phyloP scores from a whole-genome alignment of 2,797 vertebrate species.

The Vespertilio murinus region DNA sequence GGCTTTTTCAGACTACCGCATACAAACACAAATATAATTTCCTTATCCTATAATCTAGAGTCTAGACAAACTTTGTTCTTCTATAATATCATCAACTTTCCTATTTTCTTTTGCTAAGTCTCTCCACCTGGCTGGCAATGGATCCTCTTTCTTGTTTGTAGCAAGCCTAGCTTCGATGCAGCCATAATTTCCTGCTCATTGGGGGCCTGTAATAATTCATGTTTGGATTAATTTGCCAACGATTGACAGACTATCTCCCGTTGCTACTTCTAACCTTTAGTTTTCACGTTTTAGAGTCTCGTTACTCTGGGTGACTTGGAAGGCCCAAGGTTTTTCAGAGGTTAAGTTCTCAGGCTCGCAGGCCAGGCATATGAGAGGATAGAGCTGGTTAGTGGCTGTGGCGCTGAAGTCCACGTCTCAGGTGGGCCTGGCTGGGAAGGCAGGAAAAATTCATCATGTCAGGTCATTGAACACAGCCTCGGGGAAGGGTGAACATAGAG shows the following conservation, averaged over 20 bases:
- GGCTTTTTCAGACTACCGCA: background rate
- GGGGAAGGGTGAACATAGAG: background rate
- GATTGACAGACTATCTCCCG: background rate
- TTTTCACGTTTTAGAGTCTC: background rate
- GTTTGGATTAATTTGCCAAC: slow-evolving; percentile 1
- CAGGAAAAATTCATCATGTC: background rate
- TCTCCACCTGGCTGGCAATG: background rate
- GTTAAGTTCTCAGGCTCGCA: background rate
- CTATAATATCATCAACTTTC: background rate
- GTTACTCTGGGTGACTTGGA: background rate
- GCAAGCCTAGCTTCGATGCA: background rate
- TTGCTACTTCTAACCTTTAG: background rate
- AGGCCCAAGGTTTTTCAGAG: background rate
- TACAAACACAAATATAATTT: background rate
- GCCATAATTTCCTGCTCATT: background rate
- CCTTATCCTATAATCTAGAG: background rate
- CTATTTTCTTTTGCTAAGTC: slow-evolving; percentile 17
- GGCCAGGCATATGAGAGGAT: background rate
- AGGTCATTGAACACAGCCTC: background rate
- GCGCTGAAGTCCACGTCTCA: background rate
- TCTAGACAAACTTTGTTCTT: background rate
- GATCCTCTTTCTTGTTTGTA: background rate
- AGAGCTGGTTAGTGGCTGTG: background rate
- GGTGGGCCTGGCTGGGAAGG: background rate
- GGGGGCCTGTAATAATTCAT: background rate